Percentiles rank a stretch among this genome's conserved stretches.
Evolutionary conservation across 2,888 invertebrate species (phyloP).

Genomic region (Tetragnatha montana): DNA sequence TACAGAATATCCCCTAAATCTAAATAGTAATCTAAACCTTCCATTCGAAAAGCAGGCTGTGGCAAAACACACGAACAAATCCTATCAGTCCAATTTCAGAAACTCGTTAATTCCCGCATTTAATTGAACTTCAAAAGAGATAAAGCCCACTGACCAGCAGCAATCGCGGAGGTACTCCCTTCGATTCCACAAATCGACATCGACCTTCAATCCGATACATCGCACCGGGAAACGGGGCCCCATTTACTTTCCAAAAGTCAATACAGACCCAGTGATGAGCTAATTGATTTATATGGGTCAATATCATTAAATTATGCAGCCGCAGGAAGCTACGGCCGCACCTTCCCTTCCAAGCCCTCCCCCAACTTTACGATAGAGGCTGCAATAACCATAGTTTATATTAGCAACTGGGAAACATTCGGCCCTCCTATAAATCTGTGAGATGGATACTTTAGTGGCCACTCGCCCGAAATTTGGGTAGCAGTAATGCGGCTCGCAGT

Average conservation of each 20-base stretch:
- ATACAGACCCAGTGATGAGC: constrained; percentile 1
- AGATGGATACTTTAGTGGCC: constrained; percentile 60
- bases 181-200: background rate
- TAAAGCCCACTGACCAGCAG: too few relatives aligned
- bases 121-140: too few relatives aligned
- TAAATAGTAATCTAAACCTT: too few relatives aligned
- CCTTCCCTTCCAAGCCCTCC: constrained; percentile 20
- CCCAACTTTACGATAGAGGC: constrained; percentile 57
- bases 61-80: too few relatives aligned
- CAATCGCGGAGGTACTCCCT: too few relatives aligned
- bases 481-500: constrained; percentile 35
- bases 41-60: too few relatives aligned
- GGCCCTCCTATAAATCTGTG: constrained; percentile 53
- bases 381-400: constrained; percentile 67
- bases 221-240: background rate
- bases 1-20: too few relatives aligned
- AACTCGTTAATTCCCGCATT: too few relatives aligned
- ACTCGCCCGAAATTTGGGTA: constrained; percentile 57
- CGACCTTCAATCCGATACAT: background rate
- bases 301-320: constrained; percentile 40
- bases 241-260: constrained; percentile 31
- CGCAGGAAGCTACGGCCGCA: background rate
- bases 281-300: constrained; percentile 40
- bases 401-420: constrained; percentile 66
- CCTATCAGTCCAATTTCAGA: too few relatives aligned